Evolutionary conservation across 2,113 vertebrate genomes (phyloP), one percentile per base, ranked within the genome.

Genomic region (Lethenteron camtschaticum): DNA sequence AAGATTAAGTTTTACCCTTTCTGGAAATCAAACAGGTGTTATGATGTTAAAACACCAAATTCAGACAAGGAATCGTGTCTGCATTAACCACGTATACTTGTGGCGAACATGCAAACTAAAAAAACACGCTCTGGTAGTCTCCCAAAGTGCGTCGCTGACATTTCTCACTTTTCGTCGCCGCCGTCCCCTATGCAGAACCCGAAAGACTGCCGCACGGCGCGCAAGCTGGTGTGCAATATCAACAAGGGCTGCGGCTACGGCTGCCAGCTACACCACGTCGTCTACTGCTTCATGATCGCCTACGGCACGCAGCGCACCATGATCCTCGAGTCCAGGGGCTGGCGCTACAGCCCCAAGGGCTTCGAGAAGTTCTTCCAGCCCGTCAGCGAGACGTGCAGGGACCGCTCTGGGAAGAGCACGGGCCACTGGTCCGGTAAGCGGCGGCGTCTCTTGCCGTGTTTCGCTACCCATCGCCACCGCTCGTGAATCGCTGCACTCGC

Each of bases 221-320:
- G 85, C 74, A 97, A 97, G 75, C 81, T 97, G 11, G 89, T 96
- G 71, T 97, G 94, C 69, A 97, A 97, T 80, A 97, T 97, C 77
- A 97, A 97, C 80, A 97, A 97, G 77, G 94, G 94, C 77, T 97
- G 94, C 74, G 94, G 94, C 73, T 97, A 95, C 11, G 94, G 94
- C 73, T 97, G 94, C 80, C 94, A 97, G 72, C 87, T 97, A 56
- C 94, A 97, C 79, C 94, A 97, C 1, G 90, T 97, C 11, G 94
- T 97, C 75, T 97, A 97, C 75, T 97, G 94, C 81, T 97, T 97
- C 79, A 97, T 97, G 94, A 97, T 97, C 56, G 94, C 94, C 0
- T 96, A 92, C 11, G 94, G 94, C 75, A 97, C 94, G 1, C 83
- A 86, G 76, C 80, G 94, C 73, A 96, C 90, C 1, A 86, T 97